Evolutionary conservation across 1,140 invertebrate species (phyloP).

Genomic region (Hyles vespertilio): DNA sequence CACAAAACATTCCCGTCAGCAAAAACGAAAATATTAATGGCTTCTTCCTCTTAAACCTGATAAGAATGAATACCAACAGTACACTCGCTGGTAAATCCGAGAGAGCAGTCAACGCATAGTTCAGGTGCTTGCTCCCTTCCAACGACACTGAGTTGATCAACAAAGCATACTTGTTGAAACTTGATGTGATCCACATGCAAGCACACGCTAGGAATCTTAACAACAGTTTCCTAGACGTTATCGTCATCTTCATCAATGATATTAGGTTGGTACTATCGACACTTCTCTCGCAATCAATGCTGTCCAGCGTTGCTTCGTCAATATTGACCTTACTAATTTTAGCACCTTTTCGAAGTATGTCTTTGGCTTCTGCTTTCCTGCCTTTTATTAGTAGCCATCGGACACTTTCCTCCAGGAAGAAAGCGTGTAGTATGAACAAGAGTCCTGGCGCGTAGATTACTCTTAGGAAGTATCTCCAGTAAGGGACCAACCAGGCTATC

Average conservation of each 20-base stretch:
- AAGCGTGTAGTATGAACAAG: slow-evolving; percentile 16
- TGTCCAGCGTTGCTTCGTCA: slow-evolving; percentile 14
- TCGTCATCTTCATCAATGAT: slow-evolving; percentile 9
- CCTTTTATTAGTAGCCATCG: slow-evolving; percentile 80
- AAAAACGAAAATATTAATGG: slow-evolving; percentile 19
- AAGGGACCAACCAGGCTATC: slow-evolving; percentile 17
- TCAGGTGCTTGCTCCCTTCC: slow-evolving; percentile 20
- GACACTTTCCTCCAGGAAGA: slow-evolving; percentile 24
- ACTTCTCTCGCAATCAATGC: slow-evolving; percentile 13
- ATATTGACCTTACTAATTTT: slow-evolving; percentile 14
- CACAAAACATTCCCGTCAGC: slow-evolving; percentile 16
- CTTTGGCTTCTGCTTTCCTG: slow-evolving; percentile 20
- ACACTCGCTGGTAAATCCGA: slow-evolving; percentile 17
- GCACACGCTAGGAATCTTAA: slow-evolving; percentile 13
- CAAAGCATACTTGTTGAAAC: slow-evolving; percentile 18
- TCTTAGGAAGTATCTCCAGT: slow-evolving; percentile 27
- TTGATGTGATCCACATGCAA: slow-evolving; percentile 15
- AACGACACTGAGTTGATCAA: slow-evolving; percentile 17
- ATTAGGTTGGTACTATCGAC: slow-evolving; percentile 6
- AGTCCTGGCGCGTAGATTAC: slow-evolving; percentile 23
- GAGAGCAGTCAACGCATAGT: slow-evolving; percentile 19
- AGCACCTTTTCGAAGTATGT: slow-evolving; percentile 19
- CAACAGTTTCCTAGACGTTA: slow-evolving; percentile 9
- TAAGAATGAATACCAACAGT: slow-evolving; percentile 11
- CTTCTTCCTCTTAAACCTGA: slow-evolving; percentile 17